Percentiles rank a stretch among this genome's conserved stretches.
phyloP scores from a whole-genome alignment of 2,888 invertebrate genomes.

The Tenthredo mesomela region DNA sequence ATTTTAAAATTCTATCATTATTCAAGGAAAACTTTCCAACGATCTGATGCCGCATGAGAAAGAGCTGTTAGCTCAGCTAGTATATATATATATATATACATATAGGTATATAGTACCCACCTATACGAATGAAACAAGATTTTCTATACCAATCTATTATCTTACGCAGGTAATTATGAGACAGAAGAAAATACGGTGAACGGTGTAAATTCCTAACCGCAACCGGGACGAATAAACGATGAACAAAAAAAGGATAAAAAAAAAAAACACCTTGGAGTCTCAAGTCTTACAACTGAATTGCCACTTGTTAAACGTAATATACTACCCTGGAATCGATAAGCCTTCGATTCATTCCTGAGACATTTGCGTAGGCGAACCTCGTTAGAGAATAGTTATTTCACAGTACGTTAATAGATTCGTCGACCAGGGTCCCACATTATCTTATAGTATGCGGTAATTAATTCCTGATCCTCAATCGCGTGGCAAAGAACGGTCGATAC shows the following conservation, averaged over 20 bases:
- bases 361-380: slow-evolving; percentile 24
- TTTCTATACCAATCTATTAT: not conserved
- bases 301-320: slow-evolving; percentile 35
- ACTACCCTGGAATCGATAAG: slow-evolving; percentile 36
- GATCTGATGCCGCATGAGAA: too few relatives aligned
- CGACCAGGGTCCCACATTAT: not conserved
- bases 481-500: not conserved
- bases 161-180: not conserved
- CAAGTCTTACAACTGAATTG: slow-evolving; percentile 17
- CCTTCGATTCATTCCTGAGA: slow-evolving; percentile 12
- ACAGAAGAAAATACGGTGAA: not conserved
- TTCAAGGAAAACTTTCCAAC: not conserved
- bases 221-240: not conserved
- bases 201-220: not conserved
- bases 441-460: not conserved
- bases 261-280: not conserved
- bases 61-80: not conserved
- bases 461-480: not conserved
- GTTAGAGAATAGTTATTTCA: slow-evolving; percentile 31
- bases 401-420: slow-evolving; percentile 34
- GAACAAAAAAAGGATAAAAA: not conserved
- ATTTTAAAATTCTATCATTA: slow-evolving; percentile 8
- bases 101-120: not conserved
- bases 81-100: too few relatives aligned
- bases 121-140: not conserved